Conservation (phyloP, 2,113 vertebrate species). For the Irena cyanogastra region DNA sequence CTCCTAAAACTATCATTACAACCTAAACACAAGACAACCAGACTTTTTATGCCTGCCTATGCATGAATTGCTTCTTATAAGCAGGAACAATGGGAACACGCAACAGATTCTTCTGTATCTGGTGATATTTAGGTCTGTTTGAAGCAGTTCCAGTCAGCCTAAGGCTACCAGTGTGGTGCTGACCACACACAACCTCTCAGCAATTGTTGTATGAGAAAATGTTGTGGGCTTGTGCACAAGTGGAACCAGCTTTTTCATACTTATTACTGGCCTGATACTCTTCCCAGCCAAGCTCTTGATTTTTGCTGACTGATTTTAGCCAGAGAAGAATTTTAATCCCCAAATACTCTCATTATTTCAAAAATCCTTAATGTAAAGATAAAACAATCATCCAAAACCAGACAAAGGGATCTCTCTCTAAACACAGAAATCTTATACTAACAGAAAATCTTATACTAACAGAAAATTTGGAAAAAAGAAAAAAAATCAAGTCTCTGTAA, state of each 20-base stretch:
- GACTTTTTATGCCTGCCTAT: not conserved
- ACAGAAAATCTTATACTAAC: not conserved
- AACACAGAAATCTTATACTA: not conserved
- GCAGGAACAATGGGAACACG: not conserved
- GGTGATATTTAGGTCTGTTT: not conserved
- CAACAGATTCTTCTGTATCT: not conserved
- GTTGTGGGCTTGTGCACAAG: not conserved
- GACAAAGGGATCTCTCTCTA: not conserved
- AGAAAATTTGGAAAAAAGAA: not conserved
- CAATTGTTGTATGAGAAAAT: not conserved
- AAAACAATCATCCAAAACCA: not conserved
- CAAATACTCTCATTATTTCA: not conserved
- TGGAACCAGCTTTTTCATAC: not conserved
- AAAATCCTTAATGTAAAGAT: not conserved
- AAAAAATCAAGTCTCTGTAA: not conserved
- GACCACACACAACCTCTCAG: not conserved
- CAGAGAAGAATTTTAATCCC: not conserved
- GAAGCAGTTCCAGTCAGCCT: not conserved
- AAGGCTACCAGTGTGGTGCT: not conserved
- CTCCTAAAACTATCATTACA: not conserved
- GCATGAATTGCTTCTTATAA: not conserved
- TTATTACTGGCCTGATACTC: not conserved
- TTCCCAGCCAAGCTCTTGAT: not conserved
- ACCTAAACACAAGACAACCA: not conserved
- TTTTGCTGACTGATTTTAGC: not conserved